These are phyloP conservation scores for Paramormyrops hopkinsi DNA, from an alignment of 2,797 vertebrate genomes.

Conservation along the genomic window DNA sequence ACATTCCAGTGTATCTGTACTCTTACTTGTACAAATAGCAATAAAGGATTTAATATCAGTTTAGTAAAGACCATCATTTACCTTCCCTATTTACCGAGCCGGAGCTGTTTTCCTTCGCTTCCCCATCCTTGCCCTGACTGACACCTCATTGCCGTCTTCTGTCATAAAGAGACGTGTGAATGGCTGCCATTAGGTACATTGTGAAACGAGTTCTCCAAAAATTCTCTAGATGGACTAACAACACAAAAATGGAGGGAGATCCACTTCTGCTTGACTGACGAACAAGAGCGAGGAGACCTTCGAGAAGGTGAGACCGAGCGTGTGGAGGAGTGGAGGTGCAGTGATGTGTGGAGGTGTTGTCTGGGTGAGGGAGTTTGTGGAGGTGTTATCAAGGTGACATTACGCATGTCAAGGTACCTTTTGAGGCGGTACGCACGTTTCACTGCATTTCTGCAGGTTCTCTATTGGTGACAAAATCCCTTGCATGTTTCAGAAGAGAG, in stretches of 20 bases:
- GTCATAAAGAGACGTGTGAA: not conserved
- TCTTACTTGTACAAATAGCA: not conserved
- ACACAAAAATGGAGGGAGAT: not conserved
- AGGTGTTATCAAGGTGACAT: not conserved
- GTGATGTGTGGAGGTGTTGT: not conserved
- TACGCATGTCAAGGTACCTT: not conserved
- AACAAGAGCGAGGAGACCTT: not conserved
- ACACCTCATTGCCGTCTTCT: not conserved
- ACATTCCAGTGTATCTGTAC: not conserved
- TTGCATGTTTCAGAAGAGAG: not conserved
- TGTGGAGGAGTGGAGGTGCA: not conserved
- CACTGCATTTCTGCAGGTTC: not conserved
- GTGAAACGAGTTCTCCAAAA: not conserved
- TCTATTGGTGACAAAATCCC: not conserved
- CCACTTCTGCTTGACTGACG: not conserved
- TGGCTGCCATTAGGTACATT: not conserved
- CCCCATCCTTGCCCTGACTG: not conserved
- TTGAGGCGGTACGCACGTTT: not conserved
- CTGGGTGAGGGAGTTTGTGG: not conserved
- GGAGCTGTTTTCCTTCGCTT: not conserved
- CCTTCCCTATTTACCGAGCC: not conserved
- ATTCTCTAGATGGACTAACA: not conserved
- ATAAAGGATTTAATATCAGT: not conserved
- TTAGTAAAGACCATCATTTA: not conserved
- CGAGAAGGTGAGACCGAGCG: not conserved